Conservation (phyloP, 1,140 invertebrate genomes). For the Drosophila setifemur region DNA sequence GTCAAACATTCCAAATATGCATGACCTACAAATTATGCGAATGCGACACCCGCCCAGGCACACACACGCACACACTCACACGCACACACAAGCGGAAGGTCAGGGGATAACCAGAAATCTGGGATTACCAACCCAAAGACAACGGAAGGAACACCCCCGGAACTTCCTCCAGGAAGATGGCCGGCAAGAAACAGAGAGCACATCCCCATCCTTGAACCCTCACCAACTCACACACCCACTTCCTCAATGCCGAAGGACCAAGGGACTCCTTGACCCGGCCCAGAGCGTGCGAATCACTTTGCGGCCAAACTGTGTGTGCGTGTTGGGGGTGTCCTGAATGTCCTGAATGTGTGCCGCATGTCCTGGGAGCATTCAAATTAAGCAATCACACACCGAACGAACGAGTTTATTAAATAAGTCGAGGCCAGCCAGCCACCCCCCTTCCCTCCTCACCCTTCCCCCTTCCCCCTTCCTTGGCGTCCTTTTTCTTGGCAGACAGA, state of each 20-base stretch:
- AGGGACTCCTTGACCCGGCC: conserved; percentile 46
- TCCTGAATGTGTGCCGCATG: too few relatives aligned
- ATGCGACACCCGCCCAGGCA: conserved; percentile 48
- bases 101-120: conserved; percentile 24
- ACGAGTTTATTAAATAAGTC: conserved; percentile 46
- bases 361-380: conserved; percentile 50
- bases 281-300: conserved; percentile 46
- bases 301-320: conserved; percentile 32
- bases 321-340: conserved; percentile 1
- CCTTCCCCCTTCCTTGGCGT: neutral
- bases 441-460: neutral
- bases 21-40: conserved; percentile 78
- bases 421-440: neutral
- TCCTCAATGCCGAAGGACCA: too few relatives aligned
- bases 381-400: conserved; percentile 17
- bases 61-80: conserved; percentile 6
- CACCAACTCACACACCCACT: neutral
- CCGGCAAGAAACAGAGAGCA: too few relatives aligned
- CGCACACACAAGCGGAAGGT: neutral
- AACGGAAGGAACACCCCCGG: conserved; percentile 5
- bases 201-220: neutral
- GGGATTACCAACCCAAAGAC: conserved; percentile 26
- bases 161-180: too few relatives aligned
- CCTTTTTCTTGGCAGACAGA: neutral
- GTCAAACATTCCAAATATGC: conserved; percentile 78